phyloP scores from a whole-genome alignment of 2,797 vertebrate genomes.

The Halcyon chelicuti region DNA sequence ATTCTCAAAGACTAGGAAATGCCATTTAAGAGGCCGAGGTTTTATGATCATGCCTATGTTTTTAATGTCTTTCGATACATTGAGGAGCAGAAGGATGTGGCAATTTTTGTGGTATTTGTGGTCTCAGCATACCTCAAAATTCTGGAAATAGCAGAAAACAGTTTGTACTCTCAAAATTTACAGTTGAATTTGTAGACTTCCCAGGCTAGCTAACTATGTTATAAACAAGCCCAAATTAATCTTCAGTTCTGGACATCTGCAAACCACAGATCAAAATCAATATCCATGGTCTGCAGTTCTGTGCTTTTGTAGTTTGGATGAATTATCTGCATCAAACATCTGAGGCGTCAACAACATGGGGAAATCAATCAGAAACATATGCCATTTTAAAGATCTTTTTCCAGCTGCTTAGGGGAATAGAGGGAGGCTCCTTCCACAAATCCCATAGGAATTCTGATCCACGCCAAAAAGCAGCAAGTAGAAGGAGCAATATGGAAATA shows the following conservation, averaged over 20 bases:
- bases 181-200: not conserved
- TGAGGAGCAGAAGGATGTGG: not conserved
- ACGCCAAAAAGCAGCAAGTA: not conserved
- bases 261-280: constrained; percentile 24
- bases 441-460: not conserved
- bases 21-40: not conserved
- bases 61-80: not conserved
- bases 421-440: not conserved
- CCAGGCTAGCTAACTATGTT: not conserved
- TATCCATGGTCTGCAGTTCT: not conserved
- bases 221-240: not conserved
- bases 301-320: constrained; percentile 4
- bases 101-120: not conserved
- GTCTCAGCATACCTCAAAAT: not conserved
- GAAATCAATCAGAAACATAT: constrained; percentile 10
- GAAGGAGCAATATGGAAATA: not conserved
- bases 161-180: not conserved
- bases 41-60: not conserved
- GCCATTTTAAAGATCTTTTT: not conserved
- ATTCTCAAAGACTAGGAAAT: not conserved
- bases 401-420: not conserved
- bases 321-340: constrained; percentile 19
- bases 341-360: not conserved
- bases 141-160: not conserved
- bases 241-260: not conserved